A percentile compares a stretch with the other conserved stretches of the same genome.
phyloP scores from a whole-genome alignment of 2,888 invertebrate species.

The Tenodera sinensis region DNA sequence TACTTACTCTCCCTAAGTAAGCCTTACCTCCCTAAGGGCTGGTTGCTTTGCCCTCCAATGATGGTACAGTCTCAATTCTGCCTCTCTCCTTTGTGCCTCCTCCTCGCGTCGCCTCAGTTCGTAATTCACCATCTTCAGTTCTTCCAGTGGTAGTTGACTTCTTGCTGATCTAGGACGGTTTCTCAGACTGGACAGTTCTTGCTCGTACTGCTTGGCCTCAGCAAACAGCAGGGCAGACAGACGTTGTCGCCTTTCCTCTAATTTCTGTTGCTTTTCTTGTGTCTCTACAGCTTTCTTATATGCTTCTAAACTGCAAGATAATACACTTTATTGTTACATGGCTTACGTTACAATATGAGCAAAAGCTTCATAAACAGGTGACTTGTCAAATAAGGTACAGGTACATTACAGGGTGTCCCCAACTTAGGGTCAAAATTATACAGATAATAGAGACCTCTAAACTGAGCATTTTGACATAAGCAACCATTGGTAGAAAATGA shows the following conservation, averaged over 20 bases:
- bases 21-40: conserved; percentile 24
- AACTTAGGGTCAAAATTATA: too few relatives aligned
- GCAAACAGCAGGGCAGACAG: conserved; percentile 10
- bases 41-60: conserved; percentile 28
- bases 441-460: too few relatives aligned
- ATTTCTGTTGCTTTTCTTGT: background rate
- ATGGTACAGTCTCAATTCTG: conserved; percentile 27
- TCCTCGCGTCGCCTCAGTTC: conserved; percentile 23
- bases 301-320: background rate
- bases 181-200: background rate
- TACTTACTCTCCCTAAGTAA: too few relatives aligned
- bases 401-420: too few relatives aligned
- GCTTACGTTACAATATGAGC: too few relatives aligned
- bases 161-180: background rate
- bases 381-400: too few relatives aligned
- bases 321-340: too few relatives aligned
- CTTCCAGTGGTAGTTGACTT: background rate
- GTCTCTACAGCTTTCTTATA: conserved; percentile 5
- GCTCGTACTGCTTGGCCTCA: conserved; percentile 3
- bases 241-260: conserved; percentile 10
- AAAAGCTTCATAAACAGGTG: too few relatives aligned
- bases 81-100: conserved; percentile 19
- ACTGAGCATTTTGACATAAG: too few relatives aligned
- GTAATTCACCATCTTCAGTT: conserved; percentile 1
- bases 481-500: too few relatives aligned